These are phyloP conservation scores for Limanda limanda DNA, from an alignment of 2,113 vertebrate species.

Conservation along the genomic window DNA sequence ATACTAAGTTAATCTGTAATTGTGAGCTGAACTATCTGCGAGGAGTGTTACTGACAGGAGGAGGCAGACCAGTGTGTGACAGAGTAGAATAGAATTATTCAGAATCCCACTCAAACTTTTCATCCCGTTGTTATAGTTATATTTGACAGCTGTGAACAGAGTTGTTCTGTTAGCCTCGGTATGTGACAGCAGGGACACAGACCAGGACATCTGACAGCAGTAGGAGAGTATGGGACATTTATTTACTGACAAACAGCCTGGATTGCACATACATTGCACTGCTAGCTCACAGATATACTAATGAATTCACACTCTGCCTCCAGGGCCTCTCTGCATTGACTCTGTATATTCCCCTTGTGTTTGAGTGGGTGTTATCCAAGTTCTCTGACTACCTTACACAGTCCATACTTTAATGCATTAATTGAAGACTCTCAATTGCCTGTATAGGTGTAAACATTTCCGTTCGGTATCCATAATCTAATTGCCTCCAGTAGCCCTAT, in stretches of 20 bases:
- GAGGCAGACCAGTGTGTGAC: not conserved
- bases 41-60: not conserved
- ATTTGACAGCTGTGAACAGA: not conserved
- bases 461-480: too few species aligned
- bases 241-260: not conserved
- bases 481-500: too few species aligned
- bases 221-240: too few species aligned
- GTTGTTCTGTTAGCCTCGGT: not conserved
- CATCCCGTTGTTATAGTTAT: not conserved
- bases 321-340: too few species aligned
- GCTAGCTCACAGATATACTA: not conserved
- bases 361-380: too few species aligned
- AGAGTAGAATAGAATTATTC: not conserved
- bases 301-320: too few species aligned
- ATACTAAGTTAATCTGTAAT: not conserved
- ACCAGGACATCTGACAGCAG: not conserved
- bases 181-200: not conserved
- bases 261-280: not conserved
- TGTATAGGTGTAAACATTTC: too few species aligned
- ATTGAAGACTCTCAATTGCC: too few species aligned
- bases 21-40: not conserved
- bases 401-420: too few species aligned
- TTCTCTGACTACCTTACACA: too few species aligned
- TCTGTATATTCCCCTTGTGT: too few species aligned
- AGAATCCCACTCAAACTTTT: not conserved